Percentiles rank a stretch among this genome's conserved stretches.
Conservation (phyloP, 2,797 vertebrate species). For the Gephyroberyx darwinii region DNA sequence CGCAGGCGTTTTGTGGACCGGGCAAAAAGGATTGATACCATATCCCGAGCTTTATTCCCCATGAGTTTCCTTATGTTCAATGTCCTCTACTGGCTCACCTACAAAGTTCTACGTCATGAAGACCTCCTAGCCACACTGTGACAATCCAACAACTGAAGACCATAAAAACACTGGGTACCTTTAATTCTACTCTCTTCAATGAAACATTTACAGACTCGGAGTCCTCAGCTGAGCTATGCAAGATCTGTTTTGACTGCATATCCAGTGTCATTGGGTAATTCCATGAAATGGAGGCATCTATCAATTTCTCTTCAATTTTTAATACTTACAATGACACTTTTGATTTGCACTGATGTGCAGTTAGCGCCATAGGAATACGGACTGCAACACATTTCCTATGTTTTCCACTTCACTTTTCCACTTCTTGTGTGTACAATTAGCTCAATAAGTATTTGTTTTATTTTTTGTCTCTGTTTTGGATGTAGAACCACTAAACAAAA, state of each 20-base stretch:
- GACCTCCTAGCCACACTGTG: conserved; percentile 82
- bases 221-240: conserved; percentile 43
- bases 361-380: conserved; percentile 23
- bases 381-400: conserved; percentile 31
- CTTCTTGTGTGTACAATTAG: too few relatives aligned
- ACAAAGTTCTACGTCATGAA: conserved; percentile 90
- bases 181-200: conserved; percentile 45
- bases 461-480: background rate
- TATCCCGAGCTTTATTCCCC: conserved; percentile 91
- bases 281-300: conserved; percentile 42
- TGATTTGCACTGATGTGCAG: conserved; percentile 33
- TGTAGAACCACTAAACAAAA: background rate
- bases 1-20: conserved; percentile 83
- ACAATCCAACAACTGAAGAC: conserved; percentile 38
- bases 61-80: conserved; percentile 96
- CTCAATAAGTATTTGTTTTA: background rate
- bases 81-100: conserved; percentile 93
- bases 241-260: conserved; percentile 58
- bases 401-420: background rate
- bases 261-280: conserved; percentile 43
- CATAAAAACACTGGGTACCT: conserved; percentile 38
- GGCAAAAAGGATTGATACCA: conserved; percentile 92
- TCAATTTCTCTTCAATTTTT: conserved; percentile 46
- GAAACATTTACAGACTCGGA: conserved; percentile 62
- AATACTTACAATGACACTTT: conserved; percentile 62